Percentiles rank a stretch among this genome's conserved stretches.
Conservation (phyloP, 2,888 invertebrate genomes). For the Xanthostigma xanthostigma region DNA sequence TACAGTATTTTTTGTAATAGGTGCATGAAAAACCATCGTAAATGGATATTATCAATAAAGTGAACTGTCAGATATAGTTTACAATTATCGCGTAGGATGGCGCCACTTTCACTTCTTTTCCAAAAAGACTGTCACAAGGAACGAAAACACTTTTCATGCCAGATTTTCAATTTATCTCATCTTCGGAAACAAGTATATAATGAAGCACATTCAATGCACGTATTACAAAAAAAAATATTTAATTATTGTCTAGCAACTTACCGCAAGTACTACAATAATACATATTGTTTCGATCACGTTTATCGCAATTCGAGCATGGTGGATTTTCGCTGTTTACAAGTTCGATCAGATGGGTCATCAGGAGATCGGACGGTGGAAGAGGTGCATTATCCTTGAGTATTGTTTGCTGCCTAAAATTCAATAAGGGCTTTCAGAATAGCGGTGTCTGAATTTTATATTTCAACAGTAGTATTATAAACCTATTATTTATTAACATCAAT, state of each 20-base stretch:
- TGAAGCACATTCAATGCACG: background rate
- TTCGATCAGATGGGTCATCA: conserved; percentile 55
- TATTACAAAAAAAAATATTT: background rate
- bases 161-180: too few relatives aligned
- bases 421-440: background rate
- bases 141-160: conserved; percentile 1
- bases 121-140: conserved; percentile 5
- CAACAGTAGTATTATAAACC: too few relatives aligned
- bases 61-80: too few relatives aligned
- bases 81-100: too few relatives aligned
- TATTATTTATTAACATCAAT: too few relatives aligned
- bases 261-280: conserved; percentile 67
- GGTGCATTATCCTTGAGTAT: conserved; percentile 42
- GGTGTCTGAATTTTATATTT: too few relatives aligned
- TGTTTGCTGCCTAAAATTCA: conserved; percentile 36
- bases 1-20: too few relatives aligned
- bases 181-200: too few relatives aligned
- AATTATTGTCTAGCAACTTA: conserved; percentile 20
- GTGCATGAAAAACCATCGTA: too few relatives aligned
- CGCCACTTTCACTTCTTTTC: too few relatives aligned
- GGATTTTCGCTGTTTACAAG: conserved; percentile 55
- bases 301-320: conserved; percentile 65
- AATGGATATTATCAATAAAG: too few relatives aligned
- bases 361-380: conserved; percentile 45
- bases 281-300: conserved; percentile 51